These are phyloP conservation scores for Sinocyclocheilus rhinocerous DNA, from an alignment of 2,113 vertebrate genomes.

Conservation along the genomic window DNA sequence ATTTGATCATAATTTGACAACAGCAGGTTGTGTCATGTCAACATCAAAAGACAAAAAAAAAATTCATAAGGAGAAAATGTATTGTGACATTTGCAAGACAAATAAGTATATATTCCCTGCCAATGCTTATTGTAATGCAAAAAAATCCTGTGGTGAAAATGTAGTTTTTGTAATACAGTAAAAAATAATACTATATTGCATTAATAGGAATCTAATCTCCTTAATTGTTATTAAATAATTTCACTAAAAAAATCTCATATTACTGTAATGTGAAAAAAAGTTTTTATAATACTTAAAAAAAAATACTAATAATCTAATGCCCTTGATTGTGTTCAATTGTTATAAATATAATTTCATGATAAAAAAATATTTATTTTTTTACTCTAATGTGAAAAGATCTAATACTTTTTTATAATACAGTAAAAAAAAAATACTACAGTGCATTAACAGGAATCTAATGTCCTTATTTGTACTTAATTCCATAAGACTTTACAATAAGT, in stretches of 20 bases:
- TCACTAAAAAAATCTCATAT: neutral
- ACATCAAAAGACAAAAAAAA: neutral
- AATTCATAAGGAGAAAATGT: neutral
- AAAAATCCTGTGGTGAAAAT: neutral
- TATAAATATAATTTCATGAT: neutral
- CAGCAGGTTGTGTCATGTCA: neutral
- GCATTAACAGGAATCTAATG: neutral
- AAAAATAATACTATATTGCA: neutral
- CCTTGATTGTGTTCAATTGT: neutral
- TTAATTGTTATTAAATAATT: neutral
- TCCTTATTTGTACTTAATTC: neutral
- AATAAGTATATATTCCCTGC: too few species aligned
- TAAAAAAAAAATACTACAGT: too few species aligned
- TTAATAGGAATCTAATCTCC: neutral
- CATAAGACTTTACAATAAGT: too few species aligned
- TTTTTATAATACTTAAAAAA: too few species aligned
- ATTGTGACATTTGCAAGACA: neutral
- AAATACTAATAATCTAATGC: neutral
- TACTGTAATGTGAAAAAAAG: neutral
- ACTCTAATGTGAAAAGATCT: neutral
- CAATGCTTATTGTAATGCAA: neutral
- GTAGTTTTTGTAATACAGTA: too few species aligned
- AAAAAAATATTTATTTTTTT: neutral
- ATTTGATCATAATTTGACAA: neutral
- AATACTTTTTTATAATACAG: neutral